Base-by-base conservation (phyloP, 1,140 invertebrate genomes). In the Cyclina sinensis region DNA sequence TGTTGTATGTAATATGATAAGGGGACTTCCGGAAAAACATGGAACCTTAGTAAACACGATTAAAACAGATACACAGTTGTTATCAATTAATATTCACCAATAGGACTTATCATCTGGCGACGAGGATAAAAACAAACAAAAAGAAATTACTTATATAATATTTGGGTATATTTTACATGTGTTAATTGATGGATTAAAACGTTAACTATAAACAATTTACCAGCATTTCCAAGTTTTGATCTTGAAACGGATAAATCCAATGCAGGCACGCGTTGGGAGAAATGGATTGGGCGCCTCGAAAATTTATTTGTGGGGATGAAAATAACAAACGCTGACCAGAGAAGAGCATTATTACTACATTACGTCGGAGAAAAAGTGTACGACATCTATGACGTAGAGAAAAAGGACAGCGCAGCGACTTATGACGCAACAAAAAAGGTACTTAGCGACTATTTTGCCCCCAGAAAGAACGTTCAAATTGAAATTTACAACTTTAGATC, bases 311-410 rank as follows among this genome's bases (percentile, higher is more conserved):
- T 76, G 0, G 82, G 82, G 32, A 54, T 89, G 43, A 76, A 73
- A 14, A 84, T 90, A 37, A 70, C 51, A 14, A 59, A 79, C 30
- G 81, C 76, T 24, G 57, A 51, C 32, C 35, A 80, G 16, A 86
- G 82, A 68, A 46, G 89, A n/a, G 85, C 89, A 1, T 51, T 88
- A 57, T 81, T 90, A 14, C 65, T 88, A 4, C 86, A 85, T 57
- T 88, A 85, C 59, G 81, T 73, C 30, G 89, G 85, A 0, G 89
- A 90, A 21, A 57, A 57, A 18, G 51, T 57, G 3, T 57, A 21
- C n/a, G 51, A 57, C 4, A 57, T 57, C 16, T 57, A 57, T 57
- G 18, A 57, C 51, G 21, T 57, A 3, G 51, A 57, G 46, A 57
- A 57, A 21, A 57, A 57, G n/a, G 51, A 57, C 21, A 57, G 4